Conservation (phyloP, 2,888 invertebrate species). For the Aleiodes leptofemur region DNA sequence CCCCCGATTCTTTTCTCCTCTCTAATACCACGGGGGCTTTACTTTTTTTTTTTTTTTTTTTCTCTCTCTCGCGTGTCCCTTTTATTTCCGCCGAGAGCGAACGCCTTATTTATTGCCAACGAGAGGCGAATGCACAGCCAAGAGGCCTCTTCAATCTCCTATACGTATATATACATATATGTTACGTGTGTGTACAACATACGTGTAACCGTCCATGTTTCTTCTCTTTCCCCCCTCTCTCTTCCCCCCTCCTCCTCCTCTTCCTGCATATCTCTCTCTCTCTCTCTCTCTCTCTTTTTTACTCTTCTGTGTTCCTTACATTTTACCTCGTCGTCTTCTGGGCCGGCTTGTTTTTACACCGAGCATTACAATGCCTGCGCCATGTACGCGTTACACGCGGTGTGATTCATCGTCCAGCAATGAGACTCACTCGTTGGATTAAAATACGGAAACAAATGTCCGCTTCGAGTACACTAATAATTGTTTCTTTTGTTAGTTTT, state of each 20-base stretch:
- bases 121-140: constrained; percentile 34
- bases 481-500: neutral
- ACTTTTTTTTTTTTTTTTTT: neutral
- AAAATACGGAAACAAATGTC: constrained; percentile 30
- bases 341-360: constrained; percentile 45
- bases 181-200: constrained; percentile 29
- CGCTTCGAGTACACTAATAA: constrained; percentile 5
- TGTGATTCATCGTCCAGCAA: constrained; percentile 40
- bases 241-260: no score
- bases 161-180: constrained; percentile 11
- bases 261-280: no score
- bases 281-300: constrained; percentile 19
- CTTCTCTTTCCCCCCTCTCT: neutral
- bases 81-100: constrained; percentile 41
- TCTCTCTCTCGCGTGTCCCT: constrained; percentile 19
- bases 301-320: constrained; percentile 12
- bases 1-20: constrained; percentile 11
- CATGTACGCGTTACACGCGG: constrained; percentile 44
- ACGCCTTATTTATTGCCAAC: constrained; percentile 44
- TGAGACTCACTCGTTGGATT: neutral
- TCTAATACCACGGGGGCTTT: neutral
- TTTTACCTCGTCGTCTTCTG: constrained; percentile 1
- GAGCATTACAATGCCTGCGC: constrained; percentile 44
- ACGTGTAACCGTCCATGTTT: constrained; percentile 28
- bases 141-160: constrained; percentile 22